These are phyloP conservation scores for Sinopyrophorus schimmeli DNA, from an alignment of 2,888 invertebrate species.

Conservation along the genomic window DNA sequence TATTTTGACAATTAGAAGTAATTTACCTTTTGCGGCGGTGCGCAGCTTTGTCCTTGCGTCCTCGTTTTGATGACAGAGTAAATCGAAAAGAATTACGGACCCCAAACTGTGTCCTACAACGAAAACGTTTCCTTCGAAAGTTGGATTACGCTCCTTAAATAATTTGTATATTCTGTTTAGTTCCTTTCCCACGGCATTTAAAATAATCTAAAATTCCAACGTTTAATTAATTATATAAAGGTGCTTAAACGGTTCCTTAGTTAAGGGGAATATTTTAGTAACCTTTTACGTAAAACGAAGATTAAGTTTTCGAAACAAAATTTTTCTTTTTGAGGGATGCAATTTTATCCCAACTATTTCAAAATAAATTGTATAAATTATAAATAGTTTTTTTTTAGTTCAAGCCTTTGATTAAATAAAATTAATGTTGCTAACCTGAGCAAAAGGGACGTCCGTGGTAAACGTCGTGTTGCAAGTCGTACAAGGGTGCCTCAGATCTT, in stretches of 20 bases:
- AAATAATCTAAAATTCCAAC: constrained; percentile 80
- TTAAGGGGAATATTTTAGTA: too few relatives aligned
- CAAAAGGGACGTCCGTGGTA: constrained; percentile 6
- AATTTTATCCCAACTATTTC: neutral
- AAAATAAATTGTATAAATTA: neutral
- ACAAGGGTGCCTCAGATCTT: too few relatives aligned
- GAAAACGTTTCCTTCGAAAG: constrained; percentile 83
- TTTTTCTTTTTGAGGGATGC: too few relatives aligned
- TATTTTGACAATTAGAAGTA: too few relatives aligned
- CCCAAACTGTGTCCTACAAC: constrained; percentile 93
- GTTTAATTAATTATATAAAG: too few relatives aligned
- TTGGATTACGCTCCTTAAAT: constrained; percentile 77
- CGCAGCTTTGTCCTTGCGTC: too few relatives aligned
- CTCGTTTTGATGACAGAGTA: constrained; percentile 84
- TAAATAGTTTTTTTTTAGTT: neutral
- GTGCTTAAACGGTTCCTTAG: too few relatives aligned
- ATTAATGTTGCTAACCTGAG: constrained; percentile 3
- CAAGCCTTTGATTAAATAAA: neutral
- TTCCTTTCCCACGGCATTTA: constrained; percentile 85
- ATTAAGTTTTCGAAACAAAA: too few relatives aligned
- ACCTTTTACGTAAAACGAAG: too few relatives aligned
- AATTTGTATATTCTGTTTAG: constrained; percentile 80
- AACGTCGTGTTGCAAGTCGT: neutral
- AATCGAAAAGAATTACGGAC: constrained; percentile 91
- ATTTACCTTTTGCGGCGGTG: too few relatives aligned